Percentiles rank a stretch among this genome's conserved stretches.
Evolutionary conservation across 2,888 invertebrate genomes (phyloP).

Genomic region (Eupeodes latifasciatus): DNA sequence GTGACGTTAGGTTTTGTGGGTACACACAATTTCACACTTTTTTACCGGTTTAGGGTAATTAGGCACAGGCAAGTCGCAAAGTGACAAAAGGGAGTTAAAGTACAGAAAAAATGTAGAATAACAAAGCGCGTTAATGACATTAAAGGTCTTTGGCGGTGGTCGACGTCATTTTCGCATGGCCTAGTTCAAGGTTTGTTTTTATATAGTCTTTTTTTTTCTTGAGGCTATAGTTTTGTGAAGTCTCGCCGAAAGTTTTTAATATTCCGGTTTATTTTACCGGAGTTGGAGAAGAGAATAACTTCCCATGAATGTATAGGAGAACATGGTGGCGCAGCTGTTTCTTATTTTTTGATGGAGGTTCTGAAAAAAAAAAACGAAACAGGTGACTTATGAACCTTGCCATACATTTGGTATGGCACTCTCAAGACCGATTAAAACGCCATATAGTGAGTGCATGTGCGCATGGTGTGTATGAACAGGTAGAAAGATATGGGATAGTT

Average conservation of each 20-base stretch:
- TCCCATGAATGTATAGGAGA: constrained; percentile 39
- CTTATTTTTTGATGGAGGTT: constrained; percentile 7
- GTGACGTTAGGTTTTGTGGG: constrained; percentile 39
- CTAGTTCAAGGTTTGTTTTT: constrained; percentile 72
- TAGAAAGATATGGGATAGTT: not conserved
- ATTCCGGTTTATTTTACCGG: constrained; percentile 1
- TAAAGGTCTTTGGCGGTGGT: constrained; percentile 43
- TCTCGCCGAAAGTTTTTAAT: constrained; percentile 22
- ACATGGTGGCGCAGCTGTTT: not conserved
- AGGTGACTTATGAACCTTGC: constrained; percentile 72
- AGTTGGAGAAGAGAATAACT: constrained; percentile 19
- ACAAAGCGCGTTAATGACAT: constrained; percentile 63
- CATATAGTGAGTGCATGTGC: not conserved
- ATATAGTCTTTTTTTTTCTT: not conserved
- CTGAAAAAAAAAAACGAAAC: not conserved
- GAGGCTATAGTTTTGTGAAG: constrained; percentile 15
- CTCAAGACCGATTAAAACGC: not conserved
- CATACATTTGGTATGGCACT: constrained; percentile 5
- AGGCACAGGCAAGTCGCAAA: constrained; percentile 61
- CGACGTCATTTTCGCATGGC: constrained; percentile 61
- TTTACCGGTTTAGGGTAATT: constrained; percentile 66
- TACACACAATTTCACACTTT: constrained; percentile 36
- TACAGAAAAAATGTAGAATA: not conserved
- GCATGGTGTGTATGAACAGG: not conserved
- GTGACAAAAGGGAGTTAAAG: constrained; percentile 31